A percentile compares a stretch with the other conserved stretches of the same genome.
Evolutionary conservation across 2,888 invertebrate genomes (phyloP).

Genomic region (Eutolmus rufibarbis): DNA sequence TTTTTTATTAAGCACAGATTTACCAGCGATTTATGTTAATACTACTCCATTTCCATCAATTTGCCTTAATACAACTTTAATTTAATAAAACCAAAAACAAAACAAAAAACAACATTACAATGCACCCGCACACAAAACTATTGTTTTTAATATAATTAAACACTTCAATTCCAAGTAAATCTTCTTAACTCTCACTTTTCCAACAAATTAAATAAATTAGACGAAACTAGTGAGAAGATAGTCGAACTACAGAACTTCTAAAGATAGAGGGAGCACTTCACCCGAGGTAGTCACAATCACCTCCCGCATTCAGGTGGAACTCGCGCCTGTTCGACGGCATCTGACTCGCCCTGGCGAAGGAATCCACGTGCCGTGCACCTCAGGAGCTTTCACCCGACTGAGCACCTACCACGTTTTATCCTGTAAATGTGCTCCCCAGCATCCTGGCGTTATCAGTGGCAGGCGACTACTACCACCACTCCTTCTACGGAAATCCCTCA

Average conservation of each 20-base stretch:
- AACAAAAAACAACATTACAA: neutral
- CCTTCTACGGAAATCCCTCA: neutral
- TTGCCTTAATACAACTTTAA: neutral
- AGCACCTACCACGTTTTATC: neutral
- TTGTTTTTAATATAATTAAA: neutral
- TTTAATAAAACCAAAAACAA: neutral
- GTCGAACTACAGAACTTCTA: neutral
- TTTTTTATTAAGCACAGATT: neutral
- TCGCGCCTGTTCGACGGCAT: neutral
- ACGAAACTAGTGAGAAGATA: neutral
- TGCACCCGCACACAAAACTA: neutral
- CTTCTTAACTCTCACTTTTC: neutral
- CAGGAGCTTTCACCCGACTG: slow-evolving; percentile 3
- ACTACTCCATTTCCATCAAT: neutral
- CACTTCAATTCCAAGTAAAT: too few relatives aligned
- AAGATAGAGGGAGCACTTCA: neutral
- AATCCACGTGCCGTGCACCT: neutral
- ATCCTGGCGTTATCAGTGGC: neutral
- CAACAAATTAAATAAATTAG: neutral
- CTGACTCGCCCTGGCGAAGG: neutral
- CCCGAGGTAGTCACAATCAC: neutral
- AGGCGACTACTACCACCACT: neutral
- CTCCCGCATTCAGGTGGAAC: neutral
- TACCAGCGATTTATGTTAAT: neutral
- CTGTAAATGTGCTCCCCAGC: slow-evolving; percentile 1